phyloP scores from a whole-genome alignment of 2,113 vertebrate species.

The Podarcis cretensis region DNA sequence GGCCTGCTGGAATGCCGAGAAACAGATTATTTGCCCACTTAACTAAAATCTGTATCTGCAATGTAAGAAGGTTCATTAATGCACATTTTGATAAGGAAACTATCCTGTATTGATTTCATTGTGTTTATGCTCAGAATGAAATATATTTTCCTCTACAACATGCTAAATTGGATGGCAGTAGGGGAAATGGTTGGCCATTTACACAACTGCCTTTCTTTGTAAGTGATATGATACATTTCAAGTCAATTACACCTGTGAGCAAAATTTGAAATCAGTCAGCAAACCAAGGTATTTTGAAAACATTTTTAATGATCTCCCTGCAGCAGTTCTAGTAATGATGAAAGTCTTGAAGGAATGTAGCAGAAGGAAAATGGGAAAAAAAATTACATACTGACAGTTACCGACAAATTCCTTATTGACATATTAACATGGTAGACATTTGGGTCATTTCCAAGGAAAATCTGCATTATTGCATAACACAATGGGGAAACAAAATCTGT shows the following conservation, averaged over 20 bases:
- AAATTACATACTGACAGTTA: neutral
- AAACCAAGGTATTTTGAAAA: constrained; percentile 5
- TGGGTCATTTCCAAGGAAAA: neutral
- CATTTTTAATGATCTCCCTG: constrained; percentile 11
- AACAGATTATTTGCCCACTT: constrained; percentile 14
- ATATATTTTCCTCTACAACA: constrained; percentile 10
- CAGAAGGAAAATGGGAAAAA: neutral
- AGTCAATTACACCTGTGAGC: constrained; percentile 1
- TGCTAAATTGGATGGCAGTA: neutral
- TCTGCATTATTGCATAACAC: neutral
- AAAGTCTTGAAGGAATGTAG: neutral
- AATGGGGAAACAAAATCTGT: neutral
- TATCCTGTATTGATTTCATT: constrained; percentile 7
- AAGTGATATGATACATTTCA: constrained; percentile 16
- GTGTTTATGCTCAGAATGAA: constrained; percentile 18
- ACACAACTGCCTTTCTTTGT: neutral
- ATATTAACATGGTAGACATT: neutral
- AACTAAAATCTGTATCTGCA: constrained; percentile 24
- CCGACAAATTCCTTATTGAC: neutral
- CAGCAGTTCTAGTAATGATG: neutral
- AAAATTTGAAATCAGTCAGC: constrained; percentile 7
- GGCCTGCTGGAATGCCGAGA: neutral
- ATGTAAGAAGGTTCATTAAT: constrained; percentile 9
- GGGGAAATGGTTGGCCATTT: neutral
- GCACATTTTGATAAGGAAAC: constrained; percentile 8